Percentiles rank a stretch among this genome's conserved stretches.
Conservation (phyloP, 2,888 invertebrate genomes). For the Platerodrilus igneus region DNA sequence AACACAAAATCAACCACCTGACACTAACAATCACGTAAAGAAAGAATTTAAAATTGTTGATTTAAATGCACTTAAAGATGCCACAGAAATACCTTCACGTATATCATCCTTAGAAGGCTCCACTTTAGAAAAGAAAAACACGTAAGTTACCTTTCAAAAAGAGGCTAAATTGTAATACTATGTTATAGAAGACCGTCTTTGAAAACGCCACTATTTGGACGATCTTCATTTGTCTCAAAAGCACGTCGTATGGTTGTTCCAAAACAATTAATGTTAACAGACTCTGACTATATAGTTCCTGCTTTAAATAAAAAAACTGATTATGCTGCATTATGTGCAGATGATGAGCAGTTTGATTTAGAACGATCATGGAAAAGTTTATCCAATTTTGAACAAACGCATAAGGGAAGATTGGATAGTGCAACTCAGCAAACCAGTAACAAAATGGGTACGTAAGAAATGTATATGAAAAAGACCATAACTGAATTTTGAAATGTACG, state of each 20-base stretch:
- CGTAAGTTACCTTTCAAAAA: constrained; percentile 7
- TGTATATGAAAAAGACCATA: too few relatives aligned
- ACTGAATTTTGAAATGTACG: too few relatives aligned
- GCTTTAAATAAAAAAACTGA: constrained; percentile 30
- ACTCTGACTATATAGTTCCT: constrained; percentile 35
- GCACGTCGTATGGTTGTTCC: too few relatives aligned
- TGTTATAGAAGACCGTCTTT: constrained; percentile 38
- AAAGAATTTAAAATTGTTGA: too few relatives aligned
- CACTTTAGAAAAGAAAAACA: constrained; percentile 10
- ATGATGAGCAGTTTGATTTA: constrained; percentile 25
- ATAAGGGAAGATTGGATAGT: constrained; percentile 38
- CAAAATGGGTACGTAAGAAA: too few relatives aligned
- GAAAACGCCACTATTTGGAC: constrained; percentile 29
- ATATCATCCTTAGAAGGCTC: constrained; percentile 1
- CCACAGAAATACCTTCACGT: constrained; percentile 13
- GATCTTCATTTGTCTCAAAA: too few relatives aligned
- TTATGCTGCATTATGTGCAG: constrained; percentile 20
- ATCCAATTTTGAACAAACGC: constrained; percentile 37
- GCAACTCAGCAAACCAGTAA: too few relatives aligned
- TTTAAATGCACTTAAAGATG: constrained; percentile 8
- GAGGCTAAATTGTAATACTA: not conserved
- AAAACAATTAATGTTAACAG: constrained; percentile 30
- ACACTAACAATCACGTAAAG: constrained; percentile 3
- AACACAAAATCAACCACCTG: not conserved
- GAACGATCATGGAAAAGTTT: constrained; percentile 39